Base-by-base conservation (phyloP, 2,797 vertebrate genomes). In the Centropyge bicolor region DNA sequence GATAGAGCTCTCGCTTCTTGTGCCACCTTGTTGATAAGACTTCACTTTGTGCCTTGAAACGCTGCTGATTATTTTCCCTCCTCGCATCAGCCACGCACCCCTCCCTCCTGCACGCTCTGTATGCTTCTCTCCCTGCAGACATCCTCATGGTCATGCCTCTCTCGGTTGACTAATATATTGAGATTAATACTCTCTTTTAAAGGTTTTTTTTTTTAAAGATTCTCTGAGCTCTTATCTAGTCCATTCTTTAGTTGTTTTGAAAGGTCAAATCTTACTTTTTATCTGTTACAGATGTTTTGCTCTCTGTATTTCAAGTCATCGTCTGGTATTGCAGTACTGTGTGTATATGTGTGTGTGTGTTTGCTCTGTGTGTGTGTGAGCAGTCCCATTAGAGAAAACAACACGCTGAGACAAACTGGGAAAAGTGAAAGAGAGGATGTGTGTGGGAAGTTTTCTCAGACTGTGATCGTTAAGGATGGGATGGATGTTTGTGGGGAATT, bases 1-100 rank as follows among this genome's bases (percentile, higher is more conserved):
- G 86, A 90, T 73, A 31, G 83, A 88, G 80, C 83, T 48, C 84
- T 74, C 27, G 61, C 88, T 66, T 93, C 88, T 89, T 90, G 72
- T 92, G 90, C 86, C 87, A 89, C 86, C 82, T 82, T 91, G 84
- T 89, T 93, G 92, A 95, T 95, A 93, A 93, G 91, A 78, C 90
- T 90, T 87, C 88, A 81, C 88, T 92, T 88, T 88, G 83, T 82
- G 89, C 88, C 83, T 88, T 83, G 74, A 91, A 92, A 92, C 77
- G 35, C 67, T 56, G n/a, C 85, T 81, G 91, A 94, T 92, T 92
- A 88, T 88, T 89, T 89, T 64, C 73, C 67, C 68, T 73, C 45
- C 55, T 77, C 62, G 1, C 54, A 45, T 78, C 7, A 17, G 43
- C 65, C 69, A 27, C 11, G 13, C 78, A 16, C 12, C 27, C 54